phyloP scores from a whole-genome alignment of 1,140 invertebrate genomes.

The Aphidius ervi region DNA sequence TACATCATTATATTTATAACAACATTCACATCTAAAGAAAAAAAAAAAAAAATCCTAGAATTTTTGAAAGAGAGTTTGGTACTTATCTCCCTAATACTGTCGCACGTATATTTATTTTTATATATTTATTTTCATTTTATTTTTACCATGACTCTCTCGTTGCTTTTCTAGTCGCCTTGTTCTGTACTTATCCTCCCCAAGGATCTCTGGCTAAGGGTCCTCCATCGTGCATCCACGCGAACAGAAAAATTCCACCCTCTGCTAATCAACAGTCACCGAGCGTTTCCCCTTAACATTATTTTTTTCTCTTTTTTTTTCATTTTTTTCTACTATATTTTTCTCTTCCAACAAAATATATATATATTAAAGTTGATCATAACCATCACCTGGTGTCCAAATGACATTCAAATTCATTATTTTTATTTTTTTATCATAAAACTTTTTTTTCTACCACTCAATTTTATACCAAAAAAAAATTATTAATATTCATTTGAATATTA shows the following conservation, averaged over 20 bases:
- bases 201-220: slow-evolving; percentile 14
- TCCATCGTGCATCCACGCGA: slow-evolving; percentile 15
- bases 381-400: too few relatives aligned
- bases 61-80: not conserved
- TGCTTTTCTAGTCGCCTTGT: slow-evolving; percentile 12
- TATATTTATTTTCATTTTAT: slow-evolving; percentile 18
- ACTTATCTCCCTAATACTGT: slow-evolving; percentile 23
- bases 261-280: slow-evolving; percentile 21
- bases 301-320: not conserved
- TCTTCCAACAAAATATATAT: not conserved
- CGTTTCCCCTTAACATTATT: not conserved
- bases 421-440: too few relatives aligned
- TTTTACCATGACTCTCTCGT: not conserved
- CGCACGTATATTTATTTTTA: slow-evolving; percentile 8
- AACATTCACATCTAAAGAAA: too few relatives aligned
- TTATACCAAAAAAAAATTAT: too few relatives aligned
- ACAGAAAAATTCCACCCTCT: slow-evolving; percentile 4
- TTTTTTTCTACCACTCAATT: too few relatives aligned
- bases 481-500: too few relatives aligned
- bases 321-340: not conserved
- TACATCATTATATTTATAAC: too few relatives aligned
- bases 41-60: too few relatives aligned
- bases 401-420: too few relatives aligned
- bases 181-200: slow-evolving; percentile 20
- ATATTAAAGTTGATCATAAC: too few relatives aligned